Evolutionary conservation across 2,888 invertebrate species (phyloP).

Genomic region (Leuctra nigra): DNA sequence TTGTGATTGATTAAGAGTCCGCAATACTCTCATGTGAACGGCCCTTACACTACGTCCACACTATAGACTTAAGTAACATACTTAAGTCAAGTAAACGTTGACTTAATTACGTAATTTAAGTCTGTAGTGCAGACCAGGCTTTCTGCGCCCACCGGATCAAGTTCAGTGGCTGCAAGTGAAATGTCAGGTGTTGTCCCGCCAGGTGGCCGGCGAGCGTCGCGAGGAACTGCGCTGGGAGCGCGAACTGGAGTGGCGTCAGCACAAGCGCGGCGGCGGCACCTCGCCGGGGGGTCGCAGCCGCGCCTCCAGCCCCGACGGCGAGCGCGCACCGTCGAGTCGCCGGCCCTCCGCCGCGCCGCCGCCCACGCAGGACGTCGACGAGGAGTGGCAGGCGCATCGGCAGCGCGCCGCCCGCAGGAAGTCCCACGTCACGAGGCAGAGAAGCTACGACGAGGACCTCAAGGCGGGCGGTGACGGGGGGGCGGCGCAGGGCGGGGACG

Average conservation of each 20-base stretch:
- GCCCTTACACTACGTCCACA: too few species aligned
- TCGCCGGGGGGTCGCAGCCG: constrained; percentile 14
- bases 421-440: constrained; percentile 62
- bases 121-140: too few species aligned
- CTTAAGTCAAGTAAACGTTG: too few species aligned
- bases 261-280: constrained; percentile 34
- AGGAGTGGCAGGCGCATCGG: constrained; percentile 29
- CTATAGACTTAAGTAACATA: too few species aligned
- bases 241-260: constrained; percentile 41
- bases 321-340: constrained; percentile 21
- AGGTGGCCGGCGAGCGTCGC: constrained; percentile 42
- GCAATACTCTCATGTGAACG: too few species aligned
- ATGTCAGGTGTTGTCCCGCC: too few species aligned
- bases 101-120: too few species aligned
- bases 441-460: constrained; percentile 78
- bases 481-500: constrained; percentile 33
- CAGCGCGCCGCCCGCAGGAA: constrained; percentile 39
- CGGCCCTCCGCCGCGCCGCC: constrained; percentile 6
- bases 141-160: too few species aligned
- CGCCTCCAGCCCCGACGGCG: constrained; percentile 25
- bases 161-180: too few species aligned
- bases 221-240: constrained; percentile 38
- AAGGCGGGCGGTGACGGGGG: constrained; percentile 38
- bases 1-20: too few species aligned
- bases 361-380: constrained; percentile 1